These are phyloP conservation scores for Peromyscus aztecus DNA, from an alignment of 2,797 vertebrate species.

Conservation along the genomic window DNA sequence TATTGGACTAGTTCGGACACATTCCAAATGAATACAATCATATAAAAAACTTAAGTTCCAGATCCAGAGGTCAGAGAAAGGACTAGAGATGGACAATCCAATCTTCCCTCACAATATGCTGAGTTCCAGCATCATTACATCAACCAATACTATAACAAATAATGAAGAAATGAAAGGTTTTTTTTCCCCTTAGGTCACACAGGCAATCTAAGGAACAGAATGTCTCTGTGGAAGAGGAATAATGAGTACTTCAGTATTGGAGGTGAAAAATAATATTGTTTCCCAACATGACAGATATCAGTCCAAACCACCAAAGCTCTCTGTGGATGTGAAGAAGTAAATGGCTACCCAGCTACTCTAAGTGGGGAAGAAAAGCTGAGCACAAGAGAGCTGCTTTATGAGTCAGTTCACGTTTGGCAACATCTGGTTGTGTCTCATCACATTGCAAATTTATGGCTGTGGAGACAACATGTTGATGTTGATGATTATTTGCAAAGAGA, in stretches of 20 bases:
- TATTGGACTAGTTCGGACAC: background rate
- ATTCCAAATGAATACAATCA: background rate
- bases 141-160: background rate
- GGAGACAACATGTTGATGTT: slow-evolving; percentile 86
- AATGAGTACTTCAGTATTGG: background rate
- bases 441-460: slow-evolving; percentile 89
- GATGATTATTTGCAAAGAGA: slow-evolving; percentile 82
- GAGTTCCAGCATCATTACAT: background rate
- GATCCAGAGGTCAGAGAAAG: background rate
- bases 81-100: background rate
- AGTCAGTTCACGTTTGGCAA: slow-evolving; percentile 86
- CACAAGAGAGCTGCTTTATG: slow-evolving; percentile 77
- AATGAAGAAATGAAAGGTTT: background rate
- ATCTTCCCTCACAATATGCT: background rate
- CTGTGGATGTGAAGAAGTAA: background rate
- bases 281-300: background rate
- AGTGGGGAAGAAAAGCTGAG: slow-evolving; percentile 67
- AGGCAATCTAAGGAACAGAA: background rate
- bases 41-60: background rate
- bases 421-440: slow-evolving; percentile 90
- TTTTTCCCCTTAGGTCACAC: background rate
- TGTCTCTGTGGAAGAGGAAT: background rate
- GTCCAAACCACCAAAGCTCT: background rate
- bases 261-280: background rate
- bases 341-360: background rate